Evolutionary conservation across 2,113 vertebrate species (phyloP).

Genomic region (Columba livia): DNA sequence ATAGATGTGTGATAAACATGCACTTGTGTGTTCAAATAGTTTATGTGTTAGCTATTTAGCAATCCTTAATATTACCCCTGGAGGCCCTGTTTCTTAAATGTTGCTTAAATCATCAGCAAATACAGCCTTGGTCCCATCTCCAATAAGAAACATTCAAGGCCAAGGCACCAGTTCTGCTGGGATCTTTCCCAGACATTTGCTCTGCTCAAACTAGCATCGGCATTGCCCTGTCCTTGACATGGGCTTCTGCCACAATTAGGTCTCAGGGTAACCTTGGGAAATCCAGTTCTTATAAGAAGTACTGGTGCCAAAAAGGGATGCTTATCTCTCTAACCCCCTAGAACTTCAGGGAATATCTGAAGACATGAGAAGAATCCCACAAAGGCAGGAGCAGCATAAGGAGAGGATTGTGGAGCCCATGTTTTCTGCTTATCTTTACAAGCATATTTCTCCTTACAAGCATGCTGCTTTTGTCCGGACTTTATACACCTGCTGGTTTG

Average conservation of each 20-base stretch:
- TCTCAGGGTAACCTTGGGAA: background rate
- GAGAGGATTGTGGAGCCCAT: background rate
- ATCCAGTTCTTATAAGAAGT: background rate
- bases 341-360: background rate
- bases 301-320: background rate
- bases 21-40: background rate
- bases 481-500: background rate
- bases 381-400: background rate
- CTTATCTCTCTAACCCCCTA: background rate
- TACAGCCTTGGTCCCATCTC: background rate
- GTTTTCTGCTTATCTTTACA: background rate
- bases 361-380: background rate
- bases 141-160: background rate
- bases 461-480: background rate
- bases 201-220: background rate
- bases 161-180: background rate
- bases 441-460: background rate
- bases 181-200: background rate
- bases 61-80: background rate
- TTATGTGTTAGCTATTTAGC: background rate
- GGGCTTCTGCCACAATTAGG: background rate
- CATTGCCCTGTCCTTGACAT: background rate
- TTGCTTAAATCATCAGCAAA: background rate
- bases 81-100: background rate
- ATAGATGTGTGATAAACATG: background rate